Conservation (phyloP, 2,888 invertebrate genomes). For the Seira sanloemensis region DNA sequence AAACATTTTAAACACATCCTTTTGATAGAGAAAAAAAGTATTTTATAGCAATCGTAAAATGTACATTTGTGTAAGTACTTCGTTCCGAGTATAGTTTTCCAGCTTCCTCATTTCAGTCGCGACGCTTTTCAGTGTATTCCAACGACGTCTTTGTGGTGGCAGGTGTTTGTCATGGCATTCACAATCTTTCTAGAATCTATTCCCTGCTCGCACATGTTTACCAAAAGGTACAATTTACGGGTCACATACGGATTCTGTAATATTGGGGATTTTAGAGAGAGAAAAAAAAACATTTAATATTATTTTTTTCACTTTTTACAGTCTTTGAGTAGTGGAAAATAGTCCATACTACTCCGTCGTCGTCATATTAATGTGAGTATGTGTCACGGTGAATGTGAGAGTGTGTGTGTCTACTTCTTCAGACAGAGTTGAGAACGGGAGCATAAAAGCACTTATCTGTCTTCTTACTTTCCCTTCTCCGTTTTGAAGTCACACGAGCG, state of each 20-base stretch:
- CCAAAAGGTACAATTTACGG: constrained; percentile 76
- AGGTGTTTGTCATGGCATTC: constrained; percentile 73
- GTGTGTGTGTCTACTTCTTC: constrained; percentile 4
- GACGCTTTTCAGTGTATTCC: constrained; percentile 69
- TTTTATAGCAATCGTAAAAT: neutral
- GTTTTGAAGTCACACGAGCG: neutral
- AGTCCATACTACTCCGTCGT: neutral
- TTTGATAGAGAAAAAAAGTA: neutral
- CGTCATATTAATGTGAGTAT: neutral
- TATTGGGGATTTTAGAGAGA: constrained; percentile 2
- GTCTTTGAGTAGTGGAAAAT: neutral
- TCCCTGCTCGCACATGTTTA: constrained; percentile 77
- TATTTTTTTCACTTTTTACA: constrained; percentile 29
- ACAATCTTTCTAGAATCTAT: constrained; percentile 69
- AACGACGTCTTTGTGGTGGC: constrained; percentile 70
- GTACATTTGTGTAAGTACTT: neutral
- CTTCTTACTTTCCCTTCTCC: constrained; percentile 1
- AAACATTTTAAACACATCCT: no score
- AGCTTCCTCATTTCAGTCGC: neutral
- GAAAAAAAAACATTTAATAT: constrained; percentile 24
- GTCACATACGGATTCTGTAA: constrained; percentile 76
- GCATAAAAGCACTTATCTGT: constrained; percentile 4
- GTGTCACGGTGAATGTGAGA: no score
- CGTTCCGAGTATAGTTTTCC: neutral
- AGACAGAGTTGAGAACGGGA: no score